Conservation (phyloP, 2,888 invertebrate species). For the Mongoloraphidia duomilia region DNA sequence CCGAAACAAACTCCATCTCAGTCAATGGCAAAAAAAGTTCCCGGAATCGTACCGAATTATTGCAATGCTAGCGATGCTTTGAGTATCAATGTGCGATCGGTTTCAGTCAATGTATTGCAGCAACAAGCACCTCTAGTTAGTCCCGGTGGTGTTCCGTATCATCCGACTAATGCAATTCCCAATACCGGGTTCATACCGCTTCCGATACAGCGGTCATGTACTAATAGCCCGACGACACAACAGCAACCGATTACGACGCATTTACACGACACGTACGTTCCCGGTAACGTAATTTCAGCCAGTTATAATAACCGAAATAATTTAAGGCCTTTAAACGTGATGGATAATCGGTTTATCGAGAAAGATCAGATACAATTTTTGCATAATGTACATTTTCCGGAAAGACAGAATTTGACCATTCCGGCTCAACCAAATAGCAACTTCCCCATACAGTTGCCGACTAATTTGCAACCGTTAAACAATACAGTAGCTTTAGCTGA, state of each 20-base stretch:
- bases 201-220: slow-evolving; percentile 2
- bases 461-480: slow-evolving; percentile 13
- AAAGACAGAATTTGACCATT: slow-evolving; percentile 21
- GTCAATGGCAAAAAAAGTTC: no score
- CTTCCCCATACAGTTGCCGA: slow-evolving; percentile 20
- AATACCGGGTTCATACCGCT: not conserved
- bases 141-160: slow-evolving; percentile 7
- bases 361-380: slow-evolving; percentile 40
- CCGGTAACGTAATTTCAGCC: slow-evolving; percentile 11
- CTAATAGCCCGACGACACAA: not conserved
- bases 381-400: slow-evolving; percentile 41
- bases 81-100: no score
- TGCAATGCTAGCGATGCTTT: no score
- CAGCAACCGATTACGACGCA: no score
- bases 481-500: slow-evolving; percentile 12
- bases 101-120: no score
- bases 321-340: no score
- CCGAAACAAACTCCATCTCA: no score
- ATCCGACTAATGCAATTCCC: not conserved
- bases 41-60: no score
- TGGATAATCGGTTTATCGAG: slow-evolving; percentile 18
- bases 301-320: not conserved
- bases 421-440: slow-evolving; percentile 16
- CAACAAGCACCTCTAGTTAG: not conserved
- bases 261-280: not conserved